Evolutionary conservation across 2,113 vertebrate species (phyloP).

Genomic region (Corapipo altera): DNA sequence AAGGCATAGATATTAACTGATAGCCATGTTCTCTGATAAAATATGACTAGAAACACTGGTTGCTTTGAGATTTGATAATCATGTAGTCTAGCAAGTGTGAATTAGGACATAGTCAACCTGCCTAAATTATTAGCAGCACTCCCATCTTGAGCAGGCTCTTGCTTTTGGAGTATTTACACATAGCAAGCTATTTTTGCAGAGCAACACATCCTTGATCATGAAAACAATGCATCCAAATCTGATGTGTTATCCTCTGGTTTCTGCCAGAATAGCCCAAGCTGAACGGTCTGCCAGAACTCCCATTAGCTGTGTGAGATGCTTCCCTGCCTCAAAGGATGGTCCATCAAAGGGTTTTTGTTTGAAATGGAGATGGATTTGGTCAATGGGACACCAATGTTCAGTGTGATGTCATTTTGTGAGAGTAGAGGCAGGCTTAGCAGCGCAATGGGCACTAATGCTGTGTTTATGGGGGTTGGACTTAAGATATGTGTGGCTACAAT

Average conservation of each 20-base stretch:
- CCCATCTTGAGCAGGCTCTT: background rate
- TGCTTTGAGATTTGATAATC: background rate
- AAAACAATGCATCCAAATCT: background rate
- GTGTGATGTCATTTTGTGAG: background rate
- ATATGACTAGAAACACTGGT: background rate
- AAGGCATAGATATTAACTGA: constrained; percentile 14
- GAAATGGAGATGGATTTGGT: background rate
- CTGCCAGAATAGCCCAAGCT: background rate
- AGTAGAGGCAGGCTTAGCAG: background rate
- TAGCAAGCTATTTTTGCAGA: background rate
- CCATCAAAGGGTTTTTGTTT: background rate
- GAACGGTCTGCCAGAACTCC: background rate
- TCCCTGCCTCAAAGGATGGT: background rate
- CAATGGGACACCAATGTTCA: background rate
- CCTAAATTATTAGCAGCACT: background rate
- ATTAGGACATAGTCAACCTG: background rate
- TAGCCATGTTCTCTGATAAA: background rate
- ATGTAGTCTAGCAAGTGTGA: background rate
- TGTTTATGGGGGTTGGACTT: background rate
- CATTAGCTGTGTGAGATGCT: background rate
- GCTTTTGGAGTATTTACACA: background rate
- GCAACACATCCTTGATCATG: background rate
- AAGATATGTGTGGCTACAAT: fast-evolving
- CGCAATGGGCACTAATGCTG: background rate
- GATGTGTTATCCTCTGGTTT: background rate